A percentile compares a stretch with the other conserved stretches of the same genome.
Evolutionary conservation across 2,797 vertebrate species (phyloP).

Genomic region (Chelonia mydas): DNA sequence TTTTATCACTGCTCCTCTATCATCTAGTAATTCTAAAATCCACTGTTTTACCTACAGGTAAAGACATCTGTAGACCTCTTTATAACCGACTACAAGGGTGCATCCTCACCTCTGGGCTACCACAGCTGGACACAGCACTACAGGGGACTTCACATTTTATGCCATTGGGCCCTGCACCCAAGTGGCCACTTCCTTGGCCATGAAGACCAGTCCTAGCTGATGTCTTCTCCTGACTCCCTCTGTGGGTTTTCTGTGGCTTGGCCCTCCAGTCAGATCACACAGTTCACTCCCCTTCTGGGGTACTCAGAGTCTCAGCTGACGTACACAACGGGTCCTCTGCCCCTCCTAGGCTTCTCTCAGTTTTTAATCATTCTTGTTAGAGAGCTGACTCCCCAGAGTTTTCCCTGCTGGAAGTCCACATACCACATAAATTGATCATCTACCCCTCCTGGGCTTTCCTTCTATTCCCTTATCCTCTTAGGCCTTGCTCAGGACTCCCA

Average conservation of each 20-base stretch:
- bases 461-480: neutral
- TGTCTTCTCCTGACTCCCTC: neutral
- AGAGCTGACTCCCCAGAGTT: neutral
- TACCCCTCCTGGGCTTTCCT: neutral
- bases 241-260: neutral
- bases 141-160: neutral
- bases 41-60: neutral
- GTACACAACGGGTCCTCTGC: neutral
- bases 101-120: neutral
- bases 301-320: neutral
- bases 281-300: neutral
- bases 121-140: neutral
- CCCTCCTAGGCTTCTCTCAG: neutral
- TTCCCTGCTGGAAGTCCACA: neutral
- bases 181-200: neutral
- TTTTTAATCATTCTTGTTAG: neutral
- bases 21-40: neutral
- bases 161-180: neutral
- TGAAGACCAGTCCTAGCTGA: neutral
- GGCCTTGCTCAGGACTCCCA: neutral
- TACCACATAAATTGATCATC: neutral
- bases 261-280: neutral
- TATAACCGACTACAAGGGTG: neutral
- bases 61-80: neutral
- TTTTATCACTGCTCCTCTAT: neutral